Evolutionary conservation across 2,888 invertebrate species (phyloP), one percentile per base, ranked within the genome.

Genomic region (Formica aserva): DNA sequence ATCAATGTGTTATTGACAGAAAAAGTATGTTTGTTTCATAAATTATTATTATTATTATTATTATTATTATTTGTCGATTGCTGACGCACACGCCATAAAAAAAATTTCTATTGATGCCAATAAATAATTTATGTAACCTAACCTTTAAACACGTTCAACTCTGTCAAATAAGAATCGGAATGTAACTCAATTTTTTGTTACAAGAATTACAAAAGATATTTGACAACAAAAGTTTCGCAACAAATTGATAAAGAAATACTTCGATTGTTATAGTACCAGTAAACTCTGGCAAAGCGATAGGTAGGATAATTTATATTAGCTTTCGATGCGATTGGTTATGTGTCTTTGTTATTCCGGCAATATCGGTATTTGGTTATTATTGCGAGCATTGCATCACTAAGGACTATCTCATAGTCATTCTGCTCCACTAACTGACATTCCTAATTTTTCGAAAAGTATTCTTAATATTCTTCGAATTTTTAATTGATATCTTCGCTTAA

Each of bases 371-470:
- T 60, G 57, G 22, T 69, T 71, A 18, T 72, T 60, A 32, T 11
- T 22, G 32, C 26, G 29, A 72, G 13, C 60, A 32, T 78, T 80
- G 45, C 57, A 45, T 80, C 75, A 74, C 5, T 29, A 41, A 15
- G 18, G 9, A 74, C 15, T 13, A 3, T 41, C 22, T 48, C 6
- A 6, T 63, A 65, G 3, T n/a, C 13, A 52, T 52, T n/a, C n/a
- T 52, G 18, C n/a, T 69, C 32, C 32, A 78, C 45, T 9, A 71
- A 71, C 9, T 26, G 76, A 35, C 60, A 75, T 74, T 80, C 13
- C 35, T n/a, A 35, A 60, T 78, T 29, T 67, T 13, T 18, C n/a
- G 35, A 35, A 8, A 11, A 41, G 15, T 67, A 29, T 32, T 77
- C 9, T 13, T 9, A n/a, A 52, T 26, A n/a, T 9, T 55, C 1